Base-by-base conservation (phyloP, 2,797 vertebrate species). In the Crocodylus rhombifer region DNA sequence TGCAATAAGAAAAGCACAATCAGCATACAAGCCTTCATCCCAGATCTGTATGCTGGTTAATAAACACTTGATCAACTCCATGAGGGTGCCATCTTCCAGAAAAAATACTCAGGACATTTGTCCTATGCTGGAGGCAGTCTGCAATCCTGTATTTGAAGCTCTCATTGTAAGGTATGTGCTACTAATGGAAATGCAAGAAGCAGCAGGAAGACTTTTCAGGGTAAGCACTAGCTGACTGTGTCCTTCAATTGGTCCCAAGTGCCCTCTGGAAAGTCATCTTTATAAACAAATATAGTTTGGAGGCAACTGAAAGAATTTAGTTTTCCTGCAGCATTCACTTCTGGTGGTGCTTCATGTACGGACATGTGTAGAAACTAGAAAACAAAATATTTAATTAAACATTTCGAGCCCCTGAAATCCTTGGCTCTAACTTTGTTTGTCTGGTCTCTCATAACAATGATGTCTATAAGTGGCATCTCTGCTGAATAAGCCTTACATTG, bases 241-340 rank as follows among this genome's bases (percentile, higher is more conserved):
- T 58, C 55, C 78, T 60, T 25, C 11, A 0, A 0, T 30, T 0
- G 0, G 16, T n/a, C 60, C 10, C 4, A 33, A 33, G 18, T 71
- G 16, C 33, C 64, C 23, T 85, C 58, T 69, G 33, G 74, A 69
- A 33, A 69, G 18, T 21, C 33, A 17, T 20, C 18, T 36, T 14
- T 30, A 74, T 0, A 0, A 67, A 81, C 1, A 1, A 5, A 4
- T 14, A 6, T 6, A 42, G 17, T 28, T 90, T 73, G 25, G 77
- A 81, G 85, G 6, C 56, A 85, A 20, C 30, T 71, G 90, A 30
- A 81, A 8, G 11, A 83, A 18, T 79, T 62, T 1, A 4, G 30
- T 16, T 62, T 83, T 1, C 8, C 77, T 30, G 17, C 14, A 55
- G 1, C 14, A 20, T 16, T 1, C 42, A 51, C 42, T 51, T 51